Evolutionary conservation across 2,113 vertebrate species (phyloP), one percentile per base, ranked within the genome.

Genomic region (Xenopus borealis): DNA sequence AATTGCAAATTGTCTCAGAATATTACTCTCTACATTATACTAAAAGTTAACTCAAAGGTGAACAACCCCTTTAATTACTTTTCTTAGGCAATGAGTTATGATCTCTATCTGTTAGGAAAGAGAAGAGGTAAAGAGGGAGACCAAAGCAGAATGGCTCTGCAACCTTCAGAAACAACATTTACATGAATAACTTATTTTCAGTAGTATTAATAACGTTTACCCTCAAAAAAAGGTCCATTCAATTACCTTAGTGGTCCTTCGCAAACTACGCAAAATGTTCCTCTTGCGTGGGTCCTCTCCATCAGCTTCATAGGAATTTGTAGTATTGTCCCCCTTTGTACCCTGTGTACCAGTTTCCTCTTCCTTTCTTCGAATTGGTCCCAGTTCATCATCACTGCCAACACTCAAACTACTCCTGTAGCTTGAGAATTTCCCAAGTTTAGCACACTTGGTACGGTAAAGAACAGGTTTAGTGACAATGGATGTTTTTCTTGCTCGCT

Each of bases 371-470:
- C 91, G 88, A 1, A 85, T 87, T 1, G 94, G 91, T 0, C 94
- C 95, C 79, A 95, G 69, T 78, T 99, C 97, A 0, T 99, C 97
- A 0, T 99, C 96, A 2, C 96, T 98, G 6, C 96, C 95, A 1
- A 97, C 91, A 0, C 88, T 89, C 80, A 98, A 93, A 82, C 94
- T 95, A 12, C 92, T 94, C 23, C 96, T 87, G 78, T 94, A 98
- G 55, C 87, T 92, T 33, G 94, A 93, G 78, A 98, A 98, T 9
- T 94, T 91, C 0, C 96, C 97, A 1, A 99, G 85, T 4, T 94
- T 84, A 12, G 94, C 85, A 64, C 96, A 99, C 20, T 94, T 82
- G 2, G 96, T 92, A 40, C 96, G 90, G 79, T 99, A 99, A 0
- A 97, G 81, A 52, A 86, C 88, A 0, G 97, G 96, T 13, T 97